Evolutionary conservation across 2,888 invertebrate genomes (phyloP), one percentile per base, ranked within the genome.

Genomic region (Eretmocerus hayati): DNA sequence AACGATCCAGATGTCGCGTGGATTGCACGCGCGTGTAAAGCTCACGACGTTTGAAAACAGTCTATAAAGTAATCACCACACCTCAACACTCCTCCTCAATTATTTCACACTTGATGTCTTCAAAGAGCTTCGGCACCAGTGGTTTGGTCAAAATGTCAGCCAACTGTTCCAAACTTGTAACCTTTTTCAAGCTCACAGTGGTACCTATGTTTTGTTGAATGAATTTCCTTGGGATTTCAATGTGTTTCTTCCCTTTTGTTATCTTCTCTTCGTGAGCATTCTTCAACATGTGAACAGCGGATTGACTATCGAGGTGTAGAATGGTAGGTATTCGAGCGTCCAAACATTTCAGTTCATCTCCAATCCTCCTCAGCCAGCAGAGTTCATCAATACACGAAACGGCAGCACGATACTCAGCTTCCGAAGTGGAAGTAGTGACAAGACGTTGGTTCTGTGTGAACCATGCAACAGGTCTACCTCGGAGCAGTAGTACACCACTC

Each of bases 391-490:
- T 62, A 5, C 55, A 39, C 5, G 57, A 56, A 8, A 58, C 60
- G 16, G 61, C 61, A 3, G 63, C 62, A 45, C 64, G 53, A 55
- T 63, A 65, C 44, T 63, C 60, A 9, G 61, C 62, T 52, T 63
- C 60, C n/a, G 62, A 61, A 30, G 62, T 57, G n/a, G 63, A 61
- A 30, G 1, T 30, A 21, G 30, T 2, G 2, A 39, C 2, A 1
- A 21, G 1, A 11, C 6, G 20, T 40, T 40, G 9, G 13, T 20
- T 40, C 13, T 40, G 40, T n/a, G 40, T 40, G 11, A 40, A n/a
- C 40, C 40, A 40, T 11, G 22, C 40, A 5, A 40, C 6, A 39
- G 46, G 48, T 4, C 42, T 42, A 13, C 42, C 48, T 20, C 48
- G 15, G 15, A 36, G 23, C 13, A 48, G 4, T 4, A 42, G 5